A percentile compares a stretch with the other conserved stretches of the same genome.
These are phyloP conservation scores for Clamator glandarius DNA, from an alignment of 2,797 vertebrate genomes.

Conservation along the genomic window DNA sequence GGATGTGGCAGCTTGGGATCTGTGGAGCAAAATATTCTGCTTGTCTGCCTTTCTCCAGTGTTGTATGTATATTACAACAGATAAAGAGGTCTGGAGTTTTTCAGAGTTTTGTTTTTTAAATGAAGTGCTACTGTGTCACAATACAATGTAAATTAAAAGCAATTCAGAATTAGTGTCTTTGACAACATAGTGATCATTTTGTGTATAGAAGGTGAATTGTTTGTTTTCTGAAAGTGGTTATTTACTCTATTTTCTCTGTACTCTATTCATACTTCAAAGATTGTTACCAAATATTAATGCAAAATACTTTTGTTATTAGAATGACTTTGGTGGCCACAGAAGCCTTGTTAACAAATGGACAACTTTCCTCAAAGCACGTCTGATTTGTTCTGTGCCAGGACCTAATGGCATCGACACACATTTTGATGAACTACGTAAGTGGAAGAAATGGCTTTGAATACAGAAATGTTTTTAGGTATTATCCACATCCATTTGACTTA, in stretches of 20 bases:
- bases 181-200: neutral
- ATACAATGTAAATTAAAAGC: neutral
- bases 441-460: neutral
- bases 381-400: constrained; percentile 95
- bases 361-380: constrained; percentile 95
- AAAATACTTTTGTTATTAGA: constrained; percentile 78
- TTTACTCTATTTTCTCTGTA: neutral
- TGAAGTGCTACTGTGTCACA: neutral
- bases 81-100: neutral
- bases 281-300: neutral
- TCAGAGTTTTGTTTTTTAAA: neutral
- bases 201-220: neutral
- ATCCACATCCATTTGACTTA: neutral
- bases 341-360: constrained; percentile 99
- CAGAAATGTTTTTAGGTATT: neutral
- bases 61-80: neutral
- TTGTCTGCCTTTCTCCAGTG: neutral
- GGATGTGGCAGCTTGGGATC: neutral
- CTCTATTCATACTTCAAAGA: neutral
- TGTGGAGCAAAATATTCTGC: neutral
- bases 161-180: neutral
- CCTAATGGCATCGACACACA: constrained; percentile 97
- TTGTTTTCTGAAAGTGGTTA: neutral
- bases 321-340: constrained; percentile 96
- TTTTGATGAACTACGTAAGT: constrained; percentile 98